phyloP scores from a whole-genome alignment of 2,888 invertebrate species.

The Nowickia ferox region DNA sequence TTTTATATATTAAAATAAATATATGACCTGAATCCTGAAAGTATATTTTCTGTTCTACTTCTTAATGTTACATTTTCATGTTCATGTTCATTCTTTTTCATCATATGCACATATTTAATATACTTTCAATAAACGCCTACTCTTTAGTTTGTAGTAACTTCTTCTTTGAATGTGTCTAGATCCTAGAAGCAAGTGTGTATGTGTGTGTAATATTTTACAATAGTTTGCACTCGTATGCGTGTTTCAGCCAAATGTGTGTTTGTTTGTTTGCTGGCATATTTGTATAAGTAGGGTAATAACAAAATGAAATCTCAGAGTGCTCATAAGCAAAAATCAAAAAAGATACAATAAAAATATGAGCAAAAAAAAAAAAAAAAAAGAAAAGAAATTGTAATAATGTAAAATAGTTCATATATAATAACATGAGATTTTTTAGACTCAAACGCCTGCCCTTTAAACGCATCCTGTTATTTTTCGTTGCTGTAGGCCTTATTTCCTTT shows the following conservation, averaged over 20 bases:
- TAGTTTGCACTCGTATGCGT: slow-evolving; percentile 10
- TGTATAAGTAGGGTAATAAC: slow-evolving; percentile 61
- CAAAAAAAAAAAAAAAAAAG: slow-evolving; percentile 3
- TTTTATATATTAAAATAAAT: slow-evolving; percentile 68
- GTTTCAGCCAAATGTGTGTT: not conserved
- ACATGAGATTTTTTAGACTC: slow-evolving; percentile 51
- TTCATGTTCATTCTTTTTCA: slow-evolving; percentile 33
- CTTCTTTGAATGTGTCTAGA: slow-evolving; percentile 7
- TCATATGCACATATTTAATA: slow-evolving; percentile 38
- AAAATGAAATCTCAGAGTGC: slow-evolving; percentile 60
- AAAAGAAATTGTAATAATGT: slow-evolving; percentile 58
- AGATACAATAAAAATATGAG: slow-evolving; percentile 7
- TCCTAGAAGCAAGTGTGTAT: not conserved
- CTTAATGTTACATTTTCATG: slow-evolving; percentile 46
- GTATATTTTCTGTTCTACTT: slow-evolving; percentile 45
- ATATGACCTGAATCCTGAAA: slow-evolving; percentile 54
- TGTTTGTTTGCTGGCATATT: slow-evolving; percentile 1
- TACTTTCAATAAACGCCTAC: slow-evolving; percentile 69
- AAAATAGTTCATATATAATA: slow-evolving; percentile 64
- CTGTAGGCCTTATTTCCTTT: slow-evolving; percentile 63
- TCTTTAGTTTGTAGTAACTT: slow-evolving; percentile 50
- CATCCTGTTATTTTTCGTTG: slow-evolving; percentile 62
- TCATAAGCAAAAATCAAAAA: slow-evolving; percentile 45
- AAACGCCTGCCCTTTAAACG: slow-evolving; percentile 67
- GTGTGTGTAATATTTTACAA: not conserved